Conservation (phyloP, 2,113 vertebrate species). For the Saguinus midas region DNA sequence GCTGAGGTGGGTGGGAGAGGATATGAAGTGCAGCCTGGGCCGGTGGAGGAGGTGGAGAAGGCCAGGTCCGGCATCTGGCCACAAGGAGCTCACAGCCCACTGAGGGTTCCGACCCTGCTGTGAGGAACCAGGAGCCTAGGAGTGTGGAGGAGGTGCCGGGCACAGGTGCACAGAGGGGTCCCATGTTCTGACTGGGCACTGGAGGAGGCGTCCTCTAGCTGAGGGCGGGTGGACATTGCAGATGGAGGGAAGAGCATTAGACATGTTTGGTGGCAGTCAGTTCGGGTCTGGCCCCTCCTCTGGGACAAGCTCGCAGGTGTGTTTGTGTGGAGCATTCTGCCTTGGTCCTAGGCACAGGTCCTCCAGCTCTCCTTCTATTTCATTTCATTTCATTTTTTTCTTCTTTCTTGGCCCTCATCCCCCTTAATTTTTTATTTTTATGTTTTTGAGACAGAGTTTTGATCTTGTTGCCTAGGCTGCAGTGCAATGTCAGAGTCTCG, state of each 20-base stretch:
- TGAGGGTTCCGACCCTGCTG: neutral
- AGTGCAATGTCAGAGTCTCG: too few species aligned
- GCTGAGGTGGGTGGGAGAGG: neutral
- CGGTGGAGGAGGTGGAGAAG: fast-evolving
- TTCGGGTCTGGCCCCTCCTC: neutral
- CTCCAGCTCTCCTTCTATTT: neutral
- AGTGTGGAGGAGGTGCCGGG: neutral
- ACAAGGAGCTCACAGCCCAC: neutral
- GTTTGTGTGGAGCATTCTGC: neutral
- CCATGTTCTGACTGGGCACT: neutral
- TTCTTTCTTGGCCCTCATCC: too few species aligned
- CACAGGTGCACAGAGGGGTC: neutral
- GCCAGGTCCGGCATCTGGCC: neutral
- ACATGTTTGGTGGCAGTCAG: neutral
- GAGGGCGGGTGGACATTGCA: neutral
- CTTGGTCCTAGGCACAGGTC: too few species aligned
- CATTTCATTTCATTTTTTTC: neutral
- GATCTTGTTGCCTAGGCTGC: too few species aligned
- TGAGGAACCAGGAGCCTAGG: neutral
- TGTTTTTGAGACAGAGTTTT: too few species aligned
- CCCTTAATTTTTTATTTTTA: neutral
- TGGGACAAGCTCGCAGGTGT: neutral
- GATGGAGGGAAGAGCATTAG: neutral
- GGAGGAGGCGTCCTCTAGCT: neutral
- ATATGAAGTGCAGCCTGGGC: neutral